These are phyloP conservation scores for Cheumatopsyche charites DNA, from an alignment of 1,140 invertebrate species.

Conservation along the genomic window DNA sequence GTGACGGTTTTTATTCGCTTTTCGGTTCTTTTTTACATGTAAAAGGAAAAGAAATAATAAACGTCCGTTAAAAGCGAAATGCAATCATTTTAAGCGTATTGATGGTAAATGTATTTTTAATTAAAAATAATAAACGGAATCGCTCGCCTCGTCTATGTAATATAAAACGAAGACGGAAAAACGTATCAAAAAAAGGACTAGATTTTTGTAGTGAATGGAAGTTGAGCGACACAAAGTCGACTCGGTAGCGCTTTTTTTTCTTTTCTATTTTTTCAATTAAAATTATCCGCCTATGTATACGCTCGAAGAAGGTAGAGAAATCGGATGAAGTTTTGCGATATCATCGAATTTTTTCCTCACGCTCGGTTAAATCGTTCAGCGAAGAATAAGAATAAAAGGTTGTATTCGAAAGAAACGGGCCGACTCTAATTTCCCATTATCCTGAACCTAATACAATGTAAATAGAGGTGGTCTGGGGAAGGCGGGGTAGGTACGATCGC, in stretches of 20 bases:
- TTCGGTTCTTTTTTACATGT: background rate
- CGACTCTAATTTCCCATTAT: conserved; percentile 24
- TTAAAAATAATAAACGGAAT: too few relatives aligned
- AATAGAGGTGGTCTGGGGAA: background rate
- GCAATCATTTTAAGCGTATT: too few relatives aligned
- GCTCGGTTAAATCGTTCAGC: background rate
- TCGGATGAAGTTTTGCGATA: conserved; percentile 14
- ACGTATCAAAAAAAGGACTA: too few relatives aligned
- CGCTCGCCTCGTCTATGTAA: too few relatives aligned
- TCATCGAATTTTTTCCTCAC: conserved; percentile 8
- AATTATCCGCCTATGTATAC: conserved; percentile 6
- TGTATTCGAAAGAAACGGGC: conserved; percentile 14
- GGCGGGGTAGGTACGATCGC: too few relatives aligned
- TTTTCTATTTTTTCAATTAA: conserved; percentile 16
- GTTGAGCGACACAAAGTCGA: background rate
- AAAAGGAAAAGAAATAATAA: background rate
- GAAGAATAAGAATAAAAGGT: conserved; percentile 10
- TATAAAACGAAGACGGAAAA: too few relatives aligned
- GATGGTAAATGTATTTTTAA: too few relatives aligned
- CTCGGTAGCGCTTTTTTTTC: background rate
- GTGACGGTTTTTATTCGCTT: background rate
- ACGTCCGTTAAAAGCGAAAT: too few relatives aligned
- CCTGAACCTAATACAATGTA: conserved; percentile 17
- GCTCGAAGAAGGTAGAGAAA: background rate
- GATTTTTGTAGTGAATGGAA: too few relatives aligned